A percentile compares a stretch with the other conserved stretches of the same genome.
These are phyloP conservation scores for Struthidea cinerea DNA, from an alignment of 2,113 vertebrate species.

Conservation along the genomic window DNA sequence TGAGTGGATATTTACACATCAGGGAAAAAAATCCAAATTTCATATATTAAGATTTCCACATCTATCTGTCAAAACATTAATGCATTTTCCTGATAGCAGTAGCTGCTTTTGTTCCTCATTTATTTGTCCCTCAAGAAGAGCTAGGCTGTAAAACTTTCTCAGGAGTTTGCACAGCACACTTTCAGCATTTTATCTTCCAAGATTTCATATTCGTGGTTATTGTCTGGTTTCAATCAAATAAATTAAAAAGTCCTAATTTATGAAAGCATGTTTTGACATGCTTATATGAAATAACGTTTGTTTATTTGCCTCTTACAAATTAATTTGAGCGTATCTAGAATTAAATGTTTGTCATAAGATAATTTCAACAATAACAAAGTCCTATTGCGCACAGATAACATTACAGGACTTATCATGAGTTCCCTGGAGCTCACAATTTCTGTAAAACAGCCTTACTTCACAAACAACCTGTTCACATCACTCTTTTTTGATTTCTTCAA, in stretches of 20 bases:
- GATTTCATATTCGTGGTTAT: background rate
- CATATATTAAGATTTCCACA: background rate
- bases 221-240: background rate
- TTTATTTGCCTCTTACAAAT: slow-evolving; percentile 1
- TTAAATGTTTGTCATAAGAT: background rate
- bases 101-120: background rate
- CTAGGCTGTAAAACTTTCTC: slow-evolving; percentile 1
- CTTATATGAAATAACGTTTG: background rate
- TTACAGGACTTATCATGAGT: background rate
- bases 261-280: background rate
- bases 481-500: background rate
- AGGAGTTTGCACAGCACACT: background rate
- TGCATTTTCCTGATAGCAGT: background rate
- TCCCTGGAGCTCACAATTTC: background rate
- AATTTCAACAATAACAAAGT: background rate
- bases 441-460: background rate
- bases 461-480: background rate
- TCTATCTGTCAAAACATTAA: slow-evolving; percentile 22
- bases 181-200: background rate
- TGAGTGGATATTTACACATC: slow-evolving; percentile 21
- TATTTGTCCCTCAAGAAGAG: slow-evolving; percentile 26
- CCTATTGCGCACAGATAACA: background rate
- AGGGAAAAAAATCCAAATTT: background rate
- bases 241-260: background rate
- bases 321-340: slow-evolving; percentile 2